Percentiles rank a stretch among this genome's conserved stretches.
phyloP scores from a whole-genome alignment of 2,113 vertebrate species.

The Cathartes aura region DNA sequence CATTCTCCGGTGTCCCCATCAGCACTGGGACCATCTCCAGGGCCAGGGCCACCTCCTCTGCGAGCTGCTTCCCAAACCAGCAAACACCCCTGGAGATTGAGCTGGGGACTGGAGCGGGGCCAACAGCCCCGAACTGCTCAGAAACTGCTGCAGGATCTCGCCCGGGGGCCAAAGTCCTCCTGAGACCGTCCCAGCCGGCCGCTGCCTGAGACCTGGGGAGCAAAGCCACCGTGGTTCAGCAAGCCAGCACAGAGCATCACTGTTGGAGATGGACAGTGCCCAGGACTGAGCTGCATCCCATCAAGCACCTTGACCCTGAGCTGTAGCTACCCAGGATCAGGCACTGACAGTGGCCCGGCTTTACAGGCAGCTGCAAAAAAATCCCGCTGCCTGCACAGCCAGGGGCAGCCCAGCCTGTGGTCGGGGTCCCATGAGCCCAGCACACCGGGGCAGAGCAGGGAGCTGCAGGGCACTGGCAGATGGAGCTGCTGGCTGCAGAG shows the following conservation, averaged over 20 bases:
- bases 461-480: neutral
- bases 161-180: neutral
- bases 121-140: neutral
- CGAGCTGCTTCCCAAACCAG: neutral
- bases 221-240: neutral
- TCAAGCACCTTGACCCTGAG: neutral
- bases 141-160: neutral
- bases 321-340: neutral
- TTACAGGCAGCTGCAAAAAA: neutral
- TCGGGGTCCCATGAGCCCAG: fast-evolving
- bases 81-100: neutral
- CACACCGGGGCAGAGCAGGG: neutral
- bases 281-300: neutral
- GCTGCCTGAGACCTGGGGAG: neutral
- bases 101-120: fast-evolving
- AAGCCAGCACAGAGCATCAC: neutral
- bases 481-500: neutral
- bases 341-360: fast-evolving
- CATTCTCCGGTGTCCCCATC: fast-evolving
- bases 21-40: neutral
- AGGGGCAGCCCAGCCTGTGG: fast-evolving
- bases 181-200: neutral
- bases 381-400: fast-evolving
- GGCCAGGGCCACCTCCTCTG: neutral
- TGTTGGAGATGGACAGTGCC: neutral